Evolutionary conservation across 2,113 vertebrate species (phyloP).

Genomic region (Neolamprologus brichardi): DNA sequence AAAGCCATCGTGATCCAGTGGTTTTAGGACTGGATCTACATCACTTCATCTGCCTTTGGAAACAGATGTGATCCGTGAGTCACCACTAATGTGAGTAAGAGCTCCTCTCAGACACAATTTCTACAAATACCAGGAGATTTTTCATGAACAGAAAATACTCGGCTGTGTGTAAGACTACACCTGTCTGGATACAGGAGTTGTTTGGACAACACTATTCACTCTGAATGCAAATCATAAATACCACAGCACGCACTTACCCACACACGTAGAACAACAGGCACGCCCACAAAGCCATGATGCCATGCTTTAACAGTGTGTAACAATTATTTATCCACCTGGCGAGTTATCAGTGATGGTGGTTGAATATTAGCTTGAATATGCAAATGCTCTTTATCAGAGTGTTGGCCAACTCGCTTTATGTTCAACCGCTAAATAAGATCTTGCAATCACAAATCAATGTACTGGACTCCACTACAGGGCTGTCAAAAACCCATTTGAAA

Average conservation of each 20-base stretch:
- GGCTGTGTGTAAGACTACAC: not conserved
- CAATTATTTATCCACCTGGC: constrained; percentile 50
- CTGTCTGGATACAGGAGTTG: not conserved
- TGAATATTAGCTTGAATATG: constrained; percentile 71
- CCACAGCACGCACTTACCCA: not conserved
- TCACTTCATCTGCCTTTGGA: constrained; percentile 46
- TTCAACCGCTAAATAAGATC: not conserved
- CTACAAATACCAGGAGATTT: not conserved
- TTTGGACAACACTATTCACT: not conserved
- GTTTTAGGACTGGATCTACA: constrained; percentile 30
- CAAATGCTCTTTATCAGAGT: constrained; percentile 58
- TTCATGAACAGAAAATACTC: not conserved
- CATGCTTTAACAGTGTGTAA: not conserved
- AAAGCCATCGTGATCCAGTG: constrained; percentile 38
- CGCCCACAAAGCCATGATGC: not conserved
- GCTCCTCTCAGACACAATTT: constrained; percentile 26
- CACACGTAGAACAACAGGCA: not conserved
- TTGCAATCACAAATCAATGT: not conserved
- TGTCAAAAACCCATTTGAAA: not conserved
- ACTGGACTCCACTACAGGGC: not conserved
- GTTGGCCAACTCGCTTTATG: not conserved
- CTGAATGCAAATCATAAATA: not conserved
- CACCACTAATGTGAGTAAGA: constrained; percentile 47
- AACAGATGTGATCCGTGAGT: constrained; percentile 57
- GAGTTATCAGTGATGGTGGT: constrained; percentile 54